Conservation (phyloP, 2,797 vertebrate species). For the Macropus fuliginosus region DNA sequence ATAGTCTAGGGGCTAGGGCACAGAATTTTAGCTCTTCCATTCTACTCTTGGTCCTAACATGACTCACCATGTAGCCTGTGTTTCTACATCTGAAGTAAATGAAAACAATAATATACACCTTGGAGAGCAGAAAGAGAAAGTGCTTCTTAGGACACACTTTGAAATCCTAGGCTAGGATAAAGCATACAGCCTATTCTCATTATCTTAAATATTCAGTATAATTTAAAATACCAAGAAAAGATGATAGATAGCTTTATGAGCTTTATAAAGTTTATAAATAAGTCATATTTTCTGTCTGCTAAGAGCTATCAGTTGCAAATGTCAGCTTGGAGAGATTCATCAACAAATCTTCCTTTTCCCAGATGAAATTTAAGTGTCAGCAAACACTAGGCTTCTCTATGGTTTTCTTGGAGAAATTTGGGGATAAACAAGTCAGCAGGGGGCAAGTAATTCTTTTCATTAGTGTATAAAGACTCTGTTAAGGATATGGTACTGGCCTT, state of each 20-base stretch:
- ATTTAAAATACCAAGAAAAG: slow-evolving; percentile 6
- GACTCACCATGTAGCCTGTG: not conserved
- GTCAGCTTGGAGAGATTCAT: slow-evolving; percentile 32
- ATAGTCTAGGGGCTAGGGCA: no score
- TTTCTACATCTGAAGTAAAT: slow-evolving; percentile 2
- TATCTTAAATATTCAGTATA: slow-evolving; percentile 16
- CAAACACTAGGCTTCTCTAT: slow-evolving; percentile 53
- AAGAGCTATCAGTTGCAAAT: slow-evolving; percentile 32
- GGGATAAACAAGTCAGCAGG: slow-evolving; percentile 47
- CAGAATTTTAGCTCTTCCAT: not conserved
- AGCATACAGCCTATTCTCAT: not conserved
- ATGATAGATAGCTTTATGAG: not conserved
- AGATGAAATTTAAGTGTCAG: slow-evolving; percentile 29
- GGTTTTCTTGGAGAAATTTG: slow-evolving; percentile 66
- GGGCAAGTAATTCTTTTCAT: slow-evolving; percentile 67
- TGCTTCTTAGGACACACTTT: not conserved
- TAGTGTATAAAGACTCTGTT: slow-evolving; percentile 48
- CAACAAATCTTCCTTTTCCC: slow-evolving; percentile 63
- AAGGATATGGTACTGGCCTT: slow-evolving; percentile 6
- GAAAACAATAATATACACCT: not conserved
- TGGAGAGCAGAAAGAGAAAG: not conserved
- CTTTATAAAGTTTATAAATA: slow-evolving; percentile 7
- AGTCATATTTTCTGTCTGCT: slow-evolving; percentile 50
- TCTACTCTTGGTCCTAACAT: accelerated
- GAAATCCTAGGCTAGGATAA: not conserved